phyloP scores from a whole-genome alignment of 2,113 vertebrate genomes.

The Microtus richardsoni region DNA sequence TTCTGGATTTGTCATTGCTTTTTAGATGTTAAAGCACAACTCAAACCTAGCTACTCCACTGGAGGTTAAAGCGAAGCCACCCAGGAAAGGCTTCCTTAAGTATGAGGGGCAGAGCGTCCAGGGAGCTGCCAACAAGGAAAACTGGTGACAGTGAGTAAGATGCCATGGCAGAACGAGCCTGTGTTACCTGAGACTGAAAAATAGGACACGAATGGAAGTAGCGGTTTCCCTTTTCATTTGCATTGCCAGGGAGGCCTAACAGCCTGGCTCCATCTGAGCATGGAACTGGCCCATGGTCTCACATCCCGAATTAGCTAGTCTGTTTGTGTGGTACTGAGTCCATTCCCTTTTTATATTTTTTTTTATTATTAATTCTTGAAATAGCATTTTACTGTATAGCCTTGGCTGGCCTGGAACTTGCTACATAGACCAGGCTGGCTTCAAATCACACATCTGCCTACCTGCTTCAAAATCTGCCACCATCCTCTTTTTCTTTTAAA shows the following conservation, averaged over 20 bases:
- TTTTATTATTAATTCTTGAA: neutral
- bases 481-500: neutral
- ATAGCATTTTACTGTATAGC: neutral
- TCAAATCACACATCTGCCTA: neutral
- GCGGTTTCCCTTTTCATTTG: neutral
- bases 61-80: conserved; percentile 53
- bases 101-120: neutral
- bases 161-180: accelerated
- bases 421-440: neutral
- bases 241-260: neutral
- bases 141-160: conserved; percentile 71
- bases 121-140: conserved; percentile 81
- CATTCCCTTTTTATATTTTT: neutral
- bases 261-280: neutral
- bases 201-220: neutral
- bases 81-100: conserved; percentile 48
- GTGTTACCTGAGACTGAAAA: neutral
- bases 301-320: neutral
- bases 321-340: neutral
- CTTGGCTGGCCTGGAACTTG: neutral
- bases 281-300: neutral
- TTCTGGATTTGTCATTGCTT: conserved; percentile 29
- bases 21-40: conserved; percentile 86
- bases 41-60: conserved; percentile 68
- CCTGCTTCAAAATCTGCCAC: neutral